Evolutionary conservation across 2,888 invertebrate genomes (phyloP), one percentile per base, ranked within the genome.

Genomic region (Pegoplata infirma): DNA sequence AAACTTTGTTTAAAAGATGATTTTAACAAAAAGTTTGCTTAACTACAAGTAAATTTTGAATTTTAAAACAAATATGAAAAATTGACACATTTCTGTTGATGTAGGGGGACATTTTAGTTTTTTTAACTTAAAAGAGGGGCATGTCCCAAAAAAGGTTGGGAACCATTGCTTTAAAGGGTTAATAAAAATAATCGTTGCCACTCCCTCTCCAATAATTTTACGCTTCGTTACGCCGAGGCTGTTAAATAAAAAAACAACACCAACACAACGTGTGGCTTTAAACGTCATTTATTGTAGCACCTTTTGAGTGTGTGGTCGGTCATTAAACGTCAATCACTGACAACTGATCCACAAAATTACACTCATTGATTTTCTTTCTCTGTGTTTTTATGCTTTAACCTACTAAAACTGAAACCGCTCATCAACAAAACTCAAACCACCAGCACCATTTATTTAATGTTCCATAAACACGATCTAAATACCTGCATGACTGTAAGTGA

Each of bases 221-320:
- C 8, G 28, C 28, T 28, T 6, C 28, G 28, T 28, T 28, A 28
- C 28, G 6, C n/a, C n/a, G n/a, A n/a, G 8, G 28, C 8, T 28
- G 28, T 28, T 28, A 28, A 28, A 28, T 28, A 28, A 53, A 25
- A 1, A 12, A 32, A 16, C 28, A 17, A 14, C 44, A 69, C 23
- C 21, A 28, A 19, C 0, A 10, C 5, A 63, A 10, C n/a, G 71
- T 72, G 55, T 67, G 47, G 61, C 58, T 40, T 16, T 61, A 72
- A 67, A 40, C 55, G 59, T 61, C 55, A 76, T n/a, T n/a, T n/a
- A 71, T 46, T 76, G 55, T 61, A 47, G 61, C 76, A 76, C 55
- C 55, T 67, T 36, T 55, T 66, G 59, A 63, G 1, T 19, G 21
- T 28, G 40, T 32, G 32, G 1, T 10, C 21, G 17, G 1, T 10